A percentile compares a stretch with the other conserved stretches of the same genome.
phyloP scores from a whole-genome alignment of 1,140 invertebrate species.

The Oncopodura yosiiana region DNA sequence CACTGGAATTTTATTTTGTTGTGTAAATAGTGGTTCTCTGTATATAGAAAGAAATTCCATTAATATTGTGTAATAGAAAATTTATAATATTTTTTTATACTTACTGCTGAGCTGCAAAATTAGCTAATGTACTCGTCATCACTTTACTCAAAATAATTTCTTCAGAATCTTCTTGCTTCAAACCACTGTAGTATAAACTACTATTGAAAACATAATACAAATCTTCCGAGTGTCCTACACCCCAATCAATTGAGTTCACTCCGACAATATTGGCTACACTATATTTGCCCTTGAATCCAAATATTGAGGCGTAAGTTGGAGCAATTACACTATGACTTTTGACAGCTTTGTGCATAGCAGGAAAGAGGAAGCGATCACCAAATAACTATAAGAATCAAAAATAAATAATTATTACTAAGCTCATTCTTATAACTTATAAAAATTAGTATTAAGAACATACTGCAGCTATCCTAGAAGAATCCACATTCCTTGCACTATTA shows the following conservation, averaged over 20 bases:
- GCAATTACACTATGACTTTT: constrained; percentile 17
- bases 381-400: constrained; percentile 11
- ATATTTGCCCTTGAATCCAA: constrained; percentile 15
- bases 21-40: constrained; percentile 16
- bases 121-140: constrained; percentile 13
- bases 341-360: constrained; percentile 10
- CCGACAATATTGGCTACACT: constrained; percentile 14
- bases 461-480: too few relatives aligned
- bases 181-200: too few relatives aligned
- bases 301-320: constrained; percentile 26
- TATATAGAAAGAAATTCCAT: too few relatives aligned
- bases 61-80: too few relatives aligned
- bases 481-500: too few relatives aligned
- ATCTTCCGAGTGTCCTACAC: constrained; percentile 20
- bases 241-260: neutral
- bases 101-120: constrained; percentile 12
- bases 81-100: too few relatives aligned
- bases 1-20: neutral
- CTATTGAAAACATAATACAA: constrained; percentile 19
- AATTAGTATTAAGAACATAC: too few relatives aligned
- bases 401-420: too few relatives aligned
- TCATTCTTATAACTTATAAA: too few relatives aligned
- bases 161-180: too few relatives aligned
- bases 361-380: constrained; percentile 15
- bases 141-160: constrained; percentile 23